Percentiles rank a stretch among this genome's conserved stretches.
These are phyloP conservation scores for Craniophora ligustri DNA, from an alignment of 2,888 invertebrate species.

Conservation along the genomic window DNA sequence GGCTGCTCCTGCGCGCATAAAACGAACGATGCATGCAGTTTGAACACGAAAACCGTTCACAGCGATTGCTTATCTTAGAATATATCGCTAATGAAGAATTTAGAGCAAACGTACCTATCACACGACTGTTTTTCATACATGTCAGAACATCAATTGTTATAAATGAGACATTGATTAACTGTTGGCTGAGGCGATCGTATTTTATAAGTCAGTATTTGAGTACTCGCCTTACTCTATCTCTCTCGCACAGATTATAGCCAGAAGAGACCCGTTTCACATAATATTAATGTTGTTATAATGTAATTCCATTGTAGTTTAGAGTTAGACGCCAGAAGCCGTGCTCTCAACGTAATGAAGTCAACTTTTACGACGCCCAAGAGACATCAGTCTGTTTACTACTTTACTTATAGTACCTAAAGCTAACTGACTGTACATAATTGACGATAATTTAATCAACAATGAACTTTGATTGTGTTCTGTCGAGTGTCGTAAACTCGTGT, in stretches of 20 bases:
- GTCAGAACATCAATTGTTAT: conserved; percentile 32
- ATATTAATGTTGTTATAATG: background rate
- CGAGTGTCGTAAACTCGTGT: conserved; percentile 32
- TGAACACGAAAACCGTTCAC: conserved; percentile 49
- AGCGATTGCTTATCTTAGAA: conserved; percentile 47
- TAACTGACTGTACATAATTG: conserved; percentile 42
- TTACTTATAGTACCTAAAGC: conserved; percentile 21
- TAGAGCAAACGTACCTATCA: conserved; percentile 43
- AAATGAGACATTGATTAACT: conserved; percentile 32
- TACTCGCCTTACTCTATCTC: no score
- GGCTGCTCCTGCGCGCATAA: conserved; percentile 62
- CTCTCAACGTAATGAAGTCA: conserved; percentile 15
- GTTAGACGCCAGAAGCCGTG: conserved; percentile 6
- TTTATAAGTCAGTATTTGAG: no score
- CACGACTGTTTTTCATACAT: conserved; percentile 9
- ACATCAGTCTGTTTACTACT: background rate
- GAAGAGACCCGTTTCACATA: background rate
- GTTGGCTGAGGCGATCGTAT: conserved; percentile 10
- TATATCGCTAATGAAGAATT: conserved; percentile 51
- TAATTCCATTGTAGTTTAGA: background rate
- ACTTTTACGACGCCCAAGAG: conserved; percentile 33
- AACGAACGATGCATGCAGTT: conserved; percentile 66
- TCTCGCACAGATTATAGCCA: no score
- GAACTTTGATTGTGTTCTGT: conserved; percentile 17
- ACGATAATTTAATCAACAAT: conserved; percentile 42